These are phyloP conservation scores for Temnopleurus reevesii DNA, from an alignment of 53 echinoderm and acorn worm genomes.

Conservation along the genomic window DNA sequence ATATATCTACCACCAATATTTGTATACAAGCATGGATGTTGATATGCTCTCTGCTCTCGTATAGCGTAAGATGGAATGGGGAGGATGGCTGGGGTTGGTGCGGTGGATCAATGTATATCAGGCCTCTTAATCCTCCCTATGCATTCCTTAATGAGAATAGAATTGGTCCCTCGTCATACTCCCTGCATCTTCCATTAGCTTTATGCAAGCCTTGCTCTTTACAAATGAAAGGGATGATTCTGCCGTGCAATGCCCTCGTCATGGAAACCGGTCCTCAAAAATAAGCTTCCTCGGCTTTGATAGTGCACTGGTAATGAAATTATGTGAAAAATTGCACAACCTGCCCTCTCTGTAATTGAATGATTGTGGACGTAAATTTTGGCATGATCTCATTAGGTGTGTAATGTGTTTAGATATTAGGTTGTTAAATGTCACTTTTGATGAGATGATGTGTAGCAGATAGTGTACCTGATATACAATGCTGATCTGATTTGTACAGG, in stretches of 20 bases:
- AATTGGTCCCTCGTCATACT: not conserved
- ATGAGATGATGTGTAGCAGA: not conserved
- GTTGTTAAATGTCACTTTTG: slow-evolving; percentile 23
- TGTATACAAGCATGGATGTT: too few relatives aligned
- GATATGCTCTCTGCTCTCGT: not conserved
- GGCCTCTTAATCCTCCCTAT: not conserved
- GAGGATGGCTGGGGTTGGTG: not conserved
- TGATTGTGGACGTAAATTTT: slow-evolving; percentile 13
- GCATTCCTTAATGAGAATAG: not conserved
- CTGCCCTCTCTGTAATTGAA: slow-evolving; percentile 15
- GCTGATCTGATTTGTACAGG: slow-evolving; percentile 16
- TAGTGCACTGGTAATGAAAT: slow-evolving; percentile 36
- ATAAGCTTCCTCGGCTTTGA: not conserved
- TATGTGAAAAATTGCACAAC: slow-evolving; percentile 19
- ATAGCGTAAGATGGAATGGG: not conserved
- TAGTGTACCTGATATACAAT: not conserved
- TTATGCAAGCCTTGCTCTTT: not conserved
- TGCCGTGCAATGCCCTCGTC: not conserved
- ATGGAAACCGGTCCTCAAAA: not conserved
- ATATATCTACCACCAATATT: not conserved
- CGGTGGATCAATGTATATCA: not conserved
- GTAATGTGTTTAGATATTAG: slow-evolving; percentile 32
- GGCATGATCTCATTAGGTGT: slow-evolving; percentile 31
- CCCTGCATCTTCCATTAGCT: not conserved
- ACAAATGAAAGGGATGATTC: not conserved